Evolutionary conservation across 2,888 invertebrate genomes (phyloP).

Genomic region (Drosophila siamana): DNA sequence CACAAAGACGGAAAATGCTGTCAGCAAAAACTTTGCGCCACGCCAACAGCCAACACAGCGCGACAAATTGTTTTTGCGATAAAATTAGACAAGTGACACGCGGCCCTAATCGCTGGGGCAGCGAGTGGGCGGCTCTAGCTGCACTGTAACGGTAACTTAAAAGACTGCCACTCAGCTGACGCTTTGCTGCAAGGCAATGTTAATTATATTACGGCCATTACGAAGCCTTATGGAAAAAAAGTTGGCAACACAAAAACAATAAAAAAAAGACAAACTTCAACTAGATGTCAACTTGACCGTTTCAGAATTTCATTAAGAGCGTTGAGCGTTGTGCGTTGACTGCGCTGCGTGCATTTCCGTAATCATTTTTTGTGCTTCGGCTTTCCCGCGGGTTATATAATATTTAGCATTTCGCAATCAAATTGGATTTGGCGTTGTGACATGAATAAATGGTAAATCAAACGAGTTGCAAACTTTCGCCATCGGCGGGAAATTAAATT

Average conservation of each 20-base stretch:
- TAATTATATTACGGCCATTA: conserved; percentile 64
- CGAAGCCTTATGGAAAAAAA: conserved; percentile 9
- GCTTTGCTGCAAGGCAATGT: conserved; percentile 44
- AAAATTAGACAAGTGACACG: conserved; percentile 78
- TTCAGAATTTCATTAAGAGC: conserved; percentile 64
- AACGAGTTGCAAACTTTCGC: conserved; percentile 61
- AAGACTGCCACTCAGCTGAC: conserved; percentile 54
- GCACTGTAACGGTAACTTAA: conserved; percentile 39
- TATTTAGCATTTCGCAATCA: conserved; percentile 39
- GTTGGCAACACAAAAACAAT: no score
- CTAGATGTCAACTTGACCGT: conserved; percentile 35
- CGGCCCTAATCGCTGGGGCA: conserved; percentile 64
- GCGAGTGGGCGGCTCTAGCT: conserved; percentile 33
- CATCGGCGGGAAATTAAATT: conserved; percentile 68
- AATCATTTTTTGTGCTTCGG: conserved; percentile 10
- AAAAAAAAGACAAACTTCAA: conserved; percentile 10
- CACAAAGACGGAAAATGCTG: conserved; percentile 68
- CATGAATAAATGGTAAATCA: conserved; percentile 74
- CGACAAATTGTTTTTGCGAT: conserved; percentile 82
- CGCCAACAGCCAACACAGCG: conserved; percentile 41
- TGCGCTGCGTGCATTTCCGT: conserved; percentile 26
- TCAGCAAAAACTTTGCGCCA: conserved; percentile 61
- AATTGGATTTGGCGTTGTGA: conserved; percentile 72
- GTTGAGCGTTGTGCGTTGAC: conserved; percentile 40
- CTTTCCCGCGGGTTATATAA: conserved; percentile 13